Evolutionary conservation across 2,888 invertebrate genomes (phyloP).

Genomic region (Eupelmus urozonus): DNA sequence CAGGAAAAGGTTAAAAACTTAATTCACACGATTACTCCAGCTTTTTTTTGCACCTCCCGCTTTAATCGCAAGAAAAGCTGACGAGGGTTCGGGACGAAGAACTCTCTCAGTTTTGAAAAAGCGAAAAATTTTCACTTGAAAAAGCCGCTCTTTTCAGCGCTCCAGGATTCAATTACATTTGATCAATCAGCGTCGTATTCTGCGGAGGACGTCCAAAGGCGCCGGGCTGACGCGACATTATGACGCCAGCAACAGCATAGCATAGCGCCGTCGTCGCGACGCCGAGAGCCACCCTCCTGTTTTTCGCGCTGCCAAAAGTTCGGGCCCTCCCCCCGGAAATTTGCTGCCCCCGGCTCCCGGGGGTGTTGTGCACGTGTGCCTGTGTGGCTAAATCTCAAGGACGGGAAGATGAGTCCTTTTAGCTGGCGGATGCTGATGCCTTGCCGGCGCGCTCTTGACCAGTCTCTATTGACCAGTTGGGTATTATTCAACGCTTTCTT

Average conservation of each 20-base stretch:
- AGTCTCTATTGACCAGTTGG: neutral
- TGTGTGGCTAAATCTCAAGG: conserved; percentile 21
- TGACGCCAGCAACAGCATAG: conserved; percentile 17
- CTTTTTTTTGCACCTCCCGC: no score
- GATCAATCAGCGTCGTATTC: conserved; percentile 33
- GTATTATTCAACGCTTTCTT: no score
- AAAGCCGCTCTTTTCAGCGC: neutral
- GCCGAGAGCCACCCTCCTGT: conserved; percentile 10
- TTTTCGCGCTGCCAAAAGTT: conserved; percentile 42
- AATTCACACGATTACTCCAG: no score
- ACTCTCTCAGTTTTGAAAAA: no score
- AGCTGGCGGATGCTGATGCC: neutral
- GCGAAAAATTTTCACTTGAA: no score
- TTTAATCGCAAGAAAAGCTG: no score
- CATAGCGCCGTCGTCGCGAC: neutral
- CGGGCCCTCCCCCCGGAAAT: conserved; percentile 20
- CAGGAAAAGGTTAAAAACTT: no score
- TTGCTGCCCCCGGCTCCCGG: neutral
- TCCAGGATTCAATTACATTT: conserved; percentile 26
- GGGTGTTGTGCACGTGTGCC: neutral
- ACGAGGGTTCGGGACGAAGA: no score
- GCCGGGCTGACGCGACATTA: conserved; percentile 50
- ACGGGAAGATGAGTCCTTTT: conserved; percentile 13
- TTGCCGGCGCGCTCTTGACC: neutral
- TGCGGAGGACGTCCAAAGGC: conserved; percentile 4